These are phyloP conservation scores for Dasysyrphus albostriatus DNA, from an alignment of 2,888 invertebrate species.

Conservation along the genomic window DNA sequence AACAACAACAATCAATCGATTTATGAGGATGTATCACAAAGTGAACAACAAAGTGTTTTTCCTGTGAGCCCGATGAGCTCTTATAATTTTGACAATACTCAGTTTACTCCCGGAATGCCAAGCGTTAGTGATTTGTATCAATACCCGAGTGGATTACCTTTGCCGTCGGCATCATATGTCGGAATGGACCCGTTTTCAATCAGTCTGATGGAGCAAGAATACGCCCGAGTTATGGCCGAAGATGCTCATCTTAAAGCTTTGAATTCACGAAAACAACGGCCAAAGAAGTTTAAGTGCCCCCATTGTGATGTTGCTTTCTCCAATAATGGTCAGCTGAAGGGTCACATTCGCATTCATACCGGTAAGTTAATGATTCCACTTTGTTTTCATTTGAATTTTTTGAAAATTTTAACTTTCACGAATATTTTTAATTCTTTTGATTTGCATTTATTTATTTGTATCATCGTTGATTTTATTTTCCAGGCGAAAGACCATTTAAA, in stretches of 20 bases:
- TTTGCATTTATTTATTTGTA: background rate
- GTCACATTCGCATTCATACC: constrained; percentile 95
- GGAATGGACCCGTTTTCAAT: constrained; percentile 81
- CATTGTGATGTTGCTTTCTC: constrained; percentile 96
- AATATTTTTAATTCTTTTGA: background rate
- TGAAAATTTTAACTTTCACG: background rate
- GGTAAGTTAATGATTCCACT: constrained; percentile 84
- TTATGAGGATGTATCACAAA: constrained; percentile 78
- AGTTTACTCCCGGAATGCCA: constrained; percentile 40
- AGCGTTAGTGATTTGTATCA: constrained; percentile 63
- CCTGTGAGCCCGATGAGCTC: constrained; percentile 23
- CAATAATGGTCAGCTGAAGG: constrained; percentile 96
- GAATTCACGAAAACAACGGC: constrained; percentile 90
- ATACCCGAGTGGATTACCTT: constrained; percentile 51
- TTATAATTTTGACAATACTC: constrained; percentile 28
- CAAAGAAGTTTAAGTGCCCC: constrained; percentile 96
- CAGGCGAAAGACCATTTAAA: constrained; percentile 93
- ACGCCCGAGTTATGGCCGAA: constrained; percentile 88
- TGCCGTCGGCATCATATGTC: constrained; percentile 77
- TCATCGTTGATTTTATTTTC: constrained; percentile 75
- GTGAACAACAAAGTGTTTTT: constrained; percentile 57
- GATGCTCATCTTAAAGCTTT: constrained; percentile 89
- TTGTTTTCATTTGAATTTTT: constrained; percentile 42
- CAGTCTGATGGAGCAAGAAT: constrained; percentile 88
- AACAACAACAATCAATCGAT: constrained; percentile 78